Evolutionary conservation across 2,113 vertebrate species (phyloP).

Genomic region (Clarias macrocephalus): DNA sequence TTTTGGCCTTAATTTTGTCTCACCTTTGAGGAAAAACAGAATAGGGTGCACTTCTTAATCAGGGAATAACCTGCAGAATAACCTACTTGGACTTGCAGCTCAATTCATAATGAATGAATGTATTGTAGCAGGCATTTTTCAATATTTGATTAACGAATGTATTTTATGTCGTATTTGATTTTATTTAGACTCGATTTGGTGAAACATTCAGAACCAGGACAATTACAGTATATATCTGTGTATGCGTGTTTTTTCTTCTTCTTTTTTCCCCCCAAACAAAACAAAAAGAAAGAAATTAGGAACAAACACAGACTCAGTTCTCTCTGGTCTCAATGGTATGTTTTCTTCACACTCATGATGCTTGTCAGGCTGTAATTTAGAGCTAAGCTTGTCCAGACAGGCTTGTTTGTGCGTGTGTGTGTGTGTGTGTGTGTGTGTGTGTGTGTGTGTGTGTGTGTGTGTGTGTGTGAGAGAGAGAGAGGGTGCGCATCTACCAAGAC

Average conservation of each 20-base stretch:
- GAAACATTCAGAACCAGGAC: neutral
- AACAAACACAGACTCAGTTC: neutral
- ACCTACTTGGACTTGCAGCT: neutral
- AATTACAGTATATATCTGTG: no score
- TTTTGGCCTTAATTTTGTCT: neutral
- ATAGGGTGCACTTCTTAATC: neutral
- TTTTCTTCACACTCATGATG: conserved; percentile 24
- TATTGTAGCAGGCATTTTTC: neutral
- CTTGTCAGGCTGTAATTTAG: conserved; percentile 49
- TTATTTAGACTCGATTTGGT: neutral
- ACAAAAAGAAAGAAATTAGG: neutral
- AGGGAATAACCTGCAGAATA: neutral
- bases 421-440: no score
- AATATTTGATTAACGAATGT: neutral
- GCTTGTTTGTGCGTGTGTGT: conserved; percentile 27
- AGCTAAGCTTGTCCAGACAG: conserved; percentile 45
- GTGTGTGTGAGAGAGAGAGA: no score
- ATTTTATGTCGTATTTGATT: neutral
- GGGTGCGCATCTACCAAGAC: neutral
- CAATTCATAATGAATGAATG: neutral
- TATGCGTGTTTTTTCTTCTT: no score
- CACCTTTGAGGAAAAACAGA: neutral
- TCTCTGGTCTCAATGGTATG: neutral
- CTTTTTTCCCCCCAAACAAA: neutral
- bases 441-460: no score